Conservation (phyloP, 1,140 invertebrate species). For the Macrobrachium nipponense region DNA sequence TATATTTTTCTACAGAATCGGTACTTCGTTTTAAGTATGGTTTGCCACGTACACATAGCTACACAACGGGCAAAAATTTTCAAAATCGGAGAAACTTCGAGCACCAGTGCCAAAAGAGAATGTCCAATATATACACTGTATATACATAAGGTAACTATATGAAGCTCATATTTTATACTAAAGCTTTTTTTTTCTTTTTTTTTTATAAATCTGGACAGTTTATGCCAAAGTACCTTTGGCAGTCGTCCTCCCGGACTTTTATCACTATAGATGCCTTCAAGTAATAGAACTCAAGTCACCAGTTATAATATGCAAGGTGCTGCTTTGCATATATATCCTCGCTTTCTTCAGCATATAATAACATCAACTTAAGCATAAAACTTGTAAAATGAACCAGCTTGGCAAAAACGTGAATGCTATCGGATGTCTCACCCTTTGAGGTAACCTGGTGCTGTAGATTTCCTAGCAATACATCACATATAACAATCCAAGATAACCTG, state of each 20-base stretch:
- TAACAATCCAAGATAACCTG: too few relatives aligned
- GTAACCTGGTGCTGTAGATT: too few relatives aligned
- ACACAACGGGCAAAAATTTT: conserved; percentile 10
- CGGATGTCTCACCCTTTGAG: background rate
- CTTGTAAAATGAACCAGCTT: too few relatives aligned
- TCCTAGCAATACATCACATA: too few relatives aligned
- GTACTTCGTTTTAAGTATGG: too few relatives aligned
- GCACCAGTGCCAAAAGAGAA: conserved; percentile 5
- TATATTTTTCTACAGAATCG: too few relatives aligned
- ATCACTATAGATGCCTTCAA: conserved; percentile 18
- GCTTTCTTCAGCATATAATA: background rate
- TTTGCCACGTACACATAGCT: background rate
- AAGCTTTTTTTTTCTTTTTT: conserved; percentile 6
- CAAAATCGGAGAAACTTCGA: conserved; percentile 2
- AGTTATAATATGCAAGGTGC: background rate
- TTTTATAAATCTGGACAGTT: conserved; percentile 10
- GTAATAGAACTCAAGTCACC: background rate
- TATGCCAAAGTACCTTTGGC: background rate
- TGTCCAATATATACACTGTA: conserved; percentile 23
- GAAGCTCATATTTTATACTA: background rate
- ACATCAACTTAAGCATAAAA: background rate
- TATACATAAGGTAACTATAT: conserved; percentile 11
- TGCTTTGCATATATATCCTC: background rate
- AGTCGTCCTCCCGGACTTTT: conserved; percentile 6
- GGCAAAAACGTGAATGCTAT: conserved; percentile 2